These are phyloP conservation scores for Nilaparvata lugens DNA, from an alignment of 1,140 invertebrate species.

Conservation along the genomic window DNA sequence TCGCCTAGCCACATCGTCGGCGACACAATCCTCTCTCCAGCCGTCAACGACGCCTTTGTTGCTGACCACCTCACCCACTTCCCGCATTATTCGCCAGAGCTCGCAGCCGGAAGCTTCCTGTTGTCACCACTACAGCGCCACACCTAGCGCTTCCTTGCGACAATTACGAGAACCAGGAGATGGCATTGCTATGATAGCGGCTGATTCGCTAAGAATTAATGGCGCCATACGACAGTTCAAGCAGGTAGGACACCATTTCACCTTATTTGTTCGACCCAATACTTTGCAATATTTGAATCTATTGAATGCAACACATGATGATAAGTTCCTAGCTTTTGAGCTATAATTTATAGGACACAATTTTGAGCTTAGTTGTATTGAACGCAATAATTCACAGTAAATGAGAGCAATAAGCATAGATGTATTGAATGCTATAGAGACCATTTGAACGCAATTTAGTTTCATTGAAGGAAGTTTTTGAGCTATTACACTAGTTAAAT, in stretches of 20 bases:
- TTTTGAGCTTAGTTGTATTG: no score
- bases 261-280: neutral
- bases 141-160: slow-evolving; percentile 58
- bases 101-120: slow-evolving; percentile 66
- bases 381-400: no score
- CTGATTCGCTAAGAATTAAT: slow-evolving; percentile 93
- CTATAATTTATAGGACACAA: no score
- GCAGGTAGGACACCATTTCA: slow-evolving; percentile 53
- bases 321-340: no score
- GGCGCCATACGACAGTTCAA: slow-evolving; percentile 93
- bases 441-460: no score
- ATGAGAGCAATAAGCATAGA: no score
- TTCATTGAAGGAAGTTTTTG: no score
- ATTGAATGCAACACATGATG: no score
- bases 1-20: slow-evolving; percentile 35
- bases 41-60: slow-evolving; percentile 53
- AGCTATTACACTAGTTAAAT: no score
- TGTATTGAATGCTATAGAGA: no score
- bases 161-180: slow-evolving; percentile 73
- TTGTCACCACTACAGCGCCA: slow-evolving; percentile 46
- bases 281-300: neutral
- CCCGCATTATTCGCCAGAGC: slow-evolving; percentile 78
- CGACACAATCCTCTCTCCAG: slow-evolving; percentile 7
- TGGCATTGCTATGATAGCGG: slow-evolving; percentile 90
- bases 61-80: slow-evolving; percentile 55